These are phyloP conservation scores for Gymnopithys bicolor DNA, from an alignment of 2,797 vertebrate species.

Conservation along the genomic window DNA sequence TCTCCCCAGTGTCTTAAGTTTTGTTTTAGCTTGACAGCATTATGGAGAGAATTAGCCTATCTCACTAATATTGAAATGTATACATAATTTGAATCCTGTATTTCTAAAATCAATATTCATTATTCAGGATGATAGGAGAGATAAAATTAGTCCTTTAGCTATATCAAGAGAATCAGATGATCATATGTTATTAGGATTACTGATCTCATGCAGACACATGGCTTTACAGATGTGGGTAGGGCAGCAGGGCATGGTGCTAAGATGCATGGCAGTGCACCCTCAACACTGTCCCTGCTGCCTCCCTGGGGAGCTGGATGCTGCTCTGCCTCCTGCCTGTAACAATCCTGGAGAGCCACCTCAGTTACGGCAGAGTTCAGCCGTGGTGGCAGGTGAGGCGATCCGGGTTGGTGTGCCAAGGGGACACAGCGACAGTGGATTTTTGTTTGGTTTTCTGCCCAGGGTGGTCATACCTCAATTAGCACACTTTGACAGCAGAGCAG, in stretches of 20 bases:
- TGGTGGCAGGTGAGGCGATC: background rate
- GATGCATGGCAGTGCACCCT: background rate
- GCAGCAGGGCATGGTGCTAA: background rate
- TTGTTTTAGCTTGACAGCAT: background rate
- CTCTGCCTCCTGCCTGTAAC: background rate
- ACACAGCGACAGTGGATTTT: background rate
- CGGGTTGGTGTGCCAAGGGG: background rate
- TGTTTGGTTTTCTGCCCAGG: background rate
- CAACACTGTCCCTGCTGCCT: background rate
- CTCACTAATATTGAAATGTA: background rate
- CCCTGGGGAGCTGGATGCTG: background rate
- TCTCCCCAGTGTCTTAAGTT: background rate
- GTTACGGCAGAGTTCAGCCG: background rate
- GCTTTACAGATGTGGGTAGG: background rate
- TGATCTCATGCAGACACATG: background rate
- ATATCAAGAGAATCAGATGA: background rate
- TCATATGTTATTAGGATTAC: background rate
- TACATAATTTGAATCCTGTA: background rate
- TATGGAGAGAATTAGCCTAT: slow-evolving; percentile 1
- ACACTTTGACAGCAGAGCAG: background rate
- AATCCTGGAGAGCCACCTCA: background rate
- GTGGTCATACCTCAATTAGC: background rate
- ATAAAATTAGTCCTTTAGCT: background rate
- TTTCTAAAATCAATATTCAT: slow-evolving; percentile 11
- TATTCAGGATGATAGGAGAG: background rate